Evolutionary conservation across 2,113 vertebrate genomes (phyloP), one percentile per base, ranked within the genome.

Genomic region (Stictonetta naevosa): DNA sequence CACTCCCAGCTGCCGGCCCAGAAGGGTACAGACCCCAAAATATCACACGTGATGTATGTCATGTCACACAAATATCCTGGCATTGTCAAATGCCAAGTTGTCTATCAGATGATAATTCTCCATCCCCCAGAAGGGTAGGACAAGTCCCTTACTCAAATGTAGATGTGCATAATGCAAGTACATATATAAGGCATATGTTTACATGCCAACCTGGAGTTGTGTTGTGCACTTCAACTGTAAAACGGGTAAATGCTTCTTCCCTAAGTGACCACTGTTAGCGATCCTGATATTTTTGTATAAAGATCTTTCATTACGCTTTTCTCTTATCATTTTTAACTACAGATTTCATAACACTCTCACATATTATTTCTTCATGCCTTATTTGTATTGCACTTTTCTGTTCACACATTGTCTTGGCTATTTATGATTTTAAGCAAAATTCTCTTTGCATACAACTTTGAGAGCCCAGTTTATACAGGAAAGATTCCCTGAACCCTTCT

Each of bases 51-150:
- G 22, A 2, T 42, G 63, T 23, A 42, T 75, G 44, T 38, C 29
- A 33, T 11, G 36, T 3, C 42, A 52, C 13, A 8, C 44, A 83
- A 87, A 68, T 38, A 76, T 4, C 42, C 38, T 72, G 38, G 38
- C 66, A 60, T 0, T 0, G 2, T 56, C 56, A 78, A 36, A 86
- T 11, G 28, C 31, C 44, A 74, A n/a, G n/a, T 11, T 63, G 42
- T 33, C 52, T 85, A 34, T n/a, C 13, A 79, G 48, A 67, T 0
- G 1, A 62, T 46, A 59, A 23, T 11, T 74, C 29, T 83, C 28
- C 31, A 48, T 16, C 21, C 14, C 11, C 20, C 1, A 0, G 2
- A 40, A 36, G 31, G 6, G 28, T 22, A 83, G 13, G 26, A 31
- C 13, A 84, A 74, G 46, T 13, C 40, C 25, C 36, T 46, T 2